Evolutionary conservation across 2,113 vertebrate species (phyloP).

Genomic region (Coturnix japonica): DNA sequence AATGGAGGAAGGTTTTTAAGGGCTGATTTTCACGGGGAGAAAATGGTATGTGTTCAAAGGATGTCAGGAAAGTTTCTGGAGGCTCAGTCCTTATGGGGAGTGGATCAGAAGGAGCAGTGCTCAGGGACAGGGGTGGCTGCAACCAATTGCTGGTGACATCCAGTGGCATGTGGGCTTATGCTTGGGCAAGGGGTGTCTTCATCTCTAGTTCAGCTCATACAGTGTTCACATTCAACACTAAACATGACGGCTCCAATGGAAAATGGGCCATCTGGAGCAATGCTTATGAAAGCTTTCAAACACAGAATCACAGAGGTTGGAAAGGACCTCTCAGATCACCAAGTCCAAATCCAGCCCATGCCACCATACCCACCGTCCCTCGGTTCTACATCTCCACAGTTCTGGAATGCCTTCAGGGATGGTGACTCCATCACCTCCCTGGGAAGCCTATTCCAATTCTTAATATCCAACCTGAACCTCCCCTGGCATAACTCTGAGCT

Average conservation of each 20-base stretch:
- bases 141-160: not conserved
- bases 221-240: not conserved
- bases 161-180: not conserved
- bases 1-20: constrained; percentile 19
- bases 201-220: not conserved
- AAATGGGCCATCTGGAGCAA: not conserved
- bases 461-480: no score
- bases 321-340: no score
- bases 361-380: no score
- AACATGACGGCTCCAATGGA: not conserved
- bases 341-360: no score
- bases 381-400: no score
- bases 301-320: no score
- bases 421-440: no score
- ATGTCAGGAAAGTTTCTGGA: not conserved
- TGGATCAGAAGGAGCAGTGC: not conserved
- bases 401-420: no score
- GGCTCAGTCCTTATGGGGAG: not conserved
- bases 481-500: no score
- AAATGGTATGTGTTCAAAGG: not conserved
- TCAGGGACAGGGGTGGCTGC: not conserved
- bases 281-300: not conserved
- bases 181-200: not conserved
- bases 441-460: no score
- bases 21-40: not conserved